Evolutionary conservation across 2,113 vertebrate genomes (phyloP), one percentile per base, ranked within the genome.

Genomic region (Eurypyga helias): DNA sequence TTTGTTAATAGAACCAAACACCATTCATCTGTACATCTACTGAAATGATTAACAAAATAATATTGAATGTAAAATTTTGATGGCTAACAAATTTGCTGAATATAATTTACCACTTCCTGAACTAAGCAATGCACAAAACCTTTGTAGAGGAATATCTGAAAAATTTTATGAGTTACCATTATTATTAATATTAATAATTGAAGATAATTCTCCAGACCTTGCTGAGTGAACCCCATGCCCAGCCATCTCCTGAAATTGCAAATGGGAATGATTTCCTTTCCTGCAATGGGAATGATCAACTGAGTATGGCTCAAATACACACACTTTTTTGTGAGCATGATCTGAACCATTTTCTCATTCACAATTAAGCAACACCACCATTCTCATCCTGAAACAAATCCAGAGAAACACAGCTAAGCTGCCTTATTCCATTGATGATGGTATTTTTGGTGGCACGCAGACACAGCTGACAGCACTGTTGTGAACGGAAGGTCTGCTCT

Each of bases 21-120:
- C 43, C 36, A 9, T 43, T 76, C 20, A 31, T 26, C 41, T 67
- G 23, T 87, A 64, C 87, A 82, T 80, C 57, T 52, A 52, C 55
- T 79, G 36, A 90, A 83, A 77, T 70, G 75, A 16, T 61, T 49
- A 60, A 82, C 31, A 83, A 78, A 90, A 83, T 23, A 41, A 38
- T 26, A 60, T 3, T 19, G 17, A 96, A 91, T 24, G 10, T 48
- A 70, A 90, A 61, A 64, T 41, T 81, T 33, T 60, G 21, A 33
- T 1, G 5, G 58, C 13, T 71, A 69, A 66, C 7, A 65, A 80
- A 45, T 82, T 49, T 65, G 5, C 25, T 78, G 17, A 73, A 58
- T 80, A 25, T 24, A 69, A 49, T 58, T 57, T 70, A 49, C 12
- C 18, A 14, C 17, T 80, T 70, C 20, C 11, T 20, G 1, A 88